phyloP scores from a whole-genome alignment of 2,888 invertebrate species.

The Phalangium opilio region DNA sequence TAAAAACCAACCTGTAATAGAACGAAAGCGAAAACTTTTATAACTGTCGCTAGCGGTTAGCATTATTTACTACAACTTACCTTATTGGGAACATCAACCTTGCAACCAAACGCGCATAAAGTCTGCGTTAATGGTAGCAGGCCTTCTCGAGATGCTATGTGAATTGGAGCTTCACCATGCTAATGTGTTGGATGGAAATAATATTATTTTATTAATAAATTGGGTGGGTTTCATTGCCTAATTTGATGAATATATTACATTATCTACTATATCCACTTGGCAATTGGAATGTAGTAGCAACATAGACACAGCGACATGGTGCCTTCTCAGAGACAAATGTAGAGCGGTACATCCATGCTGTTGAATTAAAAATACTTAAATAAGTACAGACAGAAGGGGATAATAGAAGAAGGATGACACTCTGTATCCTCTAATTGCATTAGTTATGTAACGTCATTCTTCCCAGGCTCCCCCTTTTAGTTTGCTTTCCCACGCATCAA shows the following conservation, averaged over 20 bases:
- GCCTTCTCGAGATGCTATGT: constrained; percentile 42
- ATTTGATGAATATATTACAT: constrained; percentile 27
- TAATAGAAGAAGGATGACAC: no score
- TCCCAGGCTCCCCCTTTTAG: no score
- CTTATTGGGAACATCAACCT: constrained; percentile 46
- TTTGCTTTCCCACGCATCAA: no score
- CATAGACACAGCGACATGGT: constrained; percentile 41
- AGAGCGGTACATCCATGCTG: constrained; percentile 37
- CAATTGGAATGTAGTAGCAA: constrained; percentile 45
- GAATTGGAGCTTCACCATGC: constrained; percentile 45
- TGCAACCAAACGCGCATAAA: constrained; percentile 43
- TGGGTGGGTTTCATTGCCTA: no score
- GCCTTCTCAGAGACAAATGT: constrained; percentile 43
- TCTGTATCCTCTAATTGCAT: no score
- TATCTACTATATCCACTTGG: constrained; percentile 39
- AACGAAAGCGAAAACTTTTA: no score
- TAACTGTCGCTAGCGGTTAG: constrained; percentile 1
- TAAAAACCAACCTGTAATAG: constrained; percentile 36
- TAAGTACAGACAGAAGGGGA: no score
- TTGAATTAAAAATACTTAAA: background rate
- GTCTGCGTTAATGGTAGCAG: constrained; percentile 41
- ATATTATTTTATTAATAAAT: constrained; percentile 1
- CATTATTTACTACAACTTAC: no score
- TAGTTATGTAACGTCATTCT: no score
- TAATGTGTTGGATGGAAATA: constrained; percentile 18